Base-by-base conservation (phyloP, 2,888 invertebrate genomes). In the Phyllotreta striolata region DNA sequence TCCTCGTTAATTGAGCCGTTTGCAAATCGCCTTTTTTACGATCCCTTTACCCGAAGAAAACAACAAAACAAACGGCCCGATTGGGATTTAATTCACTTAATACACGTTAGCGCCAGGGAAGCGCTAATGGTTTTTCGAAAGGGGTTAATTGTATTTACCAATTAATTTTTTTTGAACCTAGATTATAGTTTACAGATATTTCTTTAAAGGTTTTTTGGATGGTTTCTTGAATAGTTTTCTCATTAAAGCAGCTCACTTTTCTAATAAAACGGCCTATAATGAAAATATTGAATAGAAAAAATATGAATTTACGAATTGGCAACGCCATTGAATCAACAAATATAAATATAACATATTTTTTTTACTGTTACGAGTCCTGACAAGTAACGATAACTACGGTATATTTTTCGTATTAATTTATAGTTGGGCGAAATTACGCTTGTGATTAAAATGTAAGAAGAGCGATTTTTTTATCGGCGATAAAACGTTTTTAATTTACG, bases 321-420 rank as follows among this genome's bases (percentile, higher is more conserved):
- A 5, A 51, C 51, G 37, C 51, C 12, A 5, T 38, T 52, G 12
- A 8, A 10, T 8, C 7, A 8, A 52, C 37, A 52, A 38, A 41
- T 38, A 6, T 4, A 24, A 24, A 24, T 24, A 24, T 24, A 24
- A 24, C 24, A 24, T 24, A 24, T 24, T 13, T 38, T 38, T 49
- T 52, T 52, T 38, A 38, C 38, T 52, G 52, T 38, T 52, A 52
- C 14, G 1, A 6, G 4, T 12, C 9, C 10, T 52, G 52, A 52
- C 52, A 52, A n/a, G 39, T 38, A 52, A 52, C 52, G 52, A 52
- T 39, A 24, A 24, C 24, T 24, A 52, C 14, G 13, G 52, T 52
- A 52, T 52, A 52, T 52, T 24, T n/a, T 24, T 24, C 52, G 39
- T 52, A 52, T 38, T 52, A 52, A 52, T 52, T 52, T 52, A 52